phyloP scores from a whole-genome alignment of 1,140 invertebrate species.

The Bradysia coprophila region DNA sequence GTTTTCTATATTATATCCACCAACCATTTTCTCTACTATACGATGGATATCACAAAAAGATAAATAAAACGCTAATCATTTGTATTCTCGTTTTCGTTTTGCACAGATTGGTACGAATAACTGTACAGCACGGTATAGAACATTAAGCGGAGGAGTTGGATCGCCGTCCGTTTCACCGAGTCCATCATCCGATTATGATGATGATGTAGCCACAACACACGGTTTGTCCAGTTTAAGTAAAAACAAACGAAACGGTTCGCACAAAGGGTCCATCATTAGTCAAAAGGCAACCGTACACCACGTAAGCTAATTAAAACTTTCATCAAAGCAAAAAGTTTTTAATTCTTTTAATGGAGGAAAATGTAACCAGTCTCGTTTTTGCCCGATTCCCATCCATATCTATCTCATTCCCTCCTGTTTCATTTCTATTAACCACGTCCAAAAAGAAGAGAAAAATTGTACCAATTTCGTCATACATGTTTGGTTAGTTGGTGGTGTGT shows the following conservation, averaged over 20 bases:
- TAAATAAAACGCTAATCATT: background rate
- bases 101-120: slow-evolving; percentile 25
- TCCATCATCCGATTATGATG: slow-evolving; percentile 24
- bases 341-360: background rate
- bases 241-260: slow-evolving; percentile 22
- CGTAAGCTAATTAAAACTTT: slow-evolving; percentile 17
- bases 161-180: slow-evolving; percentile 23
- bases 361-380: too few relatives aligned
- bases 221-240: slow-evolving; percentile 14
- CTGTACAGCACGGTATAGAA: slow-evolving; percentile 22
- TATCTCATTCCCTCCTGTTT: too few relatives aligned
- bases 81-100: background rate
- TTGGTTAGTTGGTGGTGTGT: too few relatives aligned
- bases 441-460: too few relatives aligned
- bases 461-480: too few relatives aligned
- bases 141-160: slow-evolving; percentile 21
- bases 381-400: too few relatives aligned
- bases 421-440: too few relatives aligned
- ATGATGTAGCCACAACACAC: slow-evolving; percentile 17
- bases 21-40: too few relatives aligned
- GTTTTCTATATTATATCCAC: too few relatives aligned
- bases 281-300: slow-evolving; percentile 25
- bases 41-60: too few relatives aligned
- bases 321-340: background rate
- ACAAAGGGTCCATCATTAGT: slow-evolving; percentile 24